Evolutionary conservation across 2,797 vertebrate species (phyloP), one percentile per base, ranked within the genome.

Genomic region (Thamnophis elegans): DNA sequence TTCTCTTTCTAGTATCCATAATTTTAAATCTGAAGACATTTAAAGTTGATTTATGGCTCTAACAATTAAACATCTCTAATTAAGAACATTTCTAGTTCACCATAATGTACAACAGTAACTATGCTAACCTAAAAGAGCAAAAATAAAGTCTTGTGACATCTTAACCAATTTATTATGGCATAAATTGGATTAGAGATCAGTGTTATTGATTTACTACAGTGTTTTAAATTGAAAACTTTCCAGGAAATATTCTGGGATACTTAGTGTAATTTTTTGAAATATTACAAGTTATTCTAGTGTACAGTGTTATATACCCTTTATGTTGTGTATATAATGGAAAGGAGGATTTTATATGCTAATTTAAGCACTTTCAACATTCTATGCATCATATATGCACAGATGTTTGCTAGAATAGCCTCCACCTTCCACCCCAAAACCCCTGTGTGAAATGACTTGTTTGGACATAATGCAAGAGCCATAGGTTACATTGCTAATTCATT

Each of bases 11-110:
- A n/a, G 88, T 10, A 60, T 47, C 98, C 98, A 95, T 32, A 56
- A 95, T 78, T 93, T 54, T 91, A 93, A 92, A 93, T 97, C 96
- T 97, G 95, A 85, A 85, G 92, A 68, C 78, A 95, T 96, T 94
- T 96, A 91, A 20, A 96, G 96, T 36, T 96, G 96, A 94, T 92
- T 92, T 90, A 92, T 89, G 95, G 95, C 96, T 95, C 95, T 96
- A 96, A 97, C 97, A 94, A 94, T 93, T 86, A 96, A 94, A 91
- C 93, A 85, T 95, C 95, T 47, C 92, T 60, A 94, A 94, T 85
- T 78, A 78, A 78, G 86, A 92, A 92, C 89, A 95, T 94, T 93
- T 93, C 94, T 94, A 92, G 0, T 95, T 12, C 96, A 97, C 94
- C 97, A 97, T 96, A 95, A 18, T 93, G 95, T 94, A 89, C 62